A percentile compares a stretch with the other conserved stretches of the same genome.
These are phyloP conservation scores for Bellardia pandia DNA, from an alignment of 2,888 invertebrate genomes.

Conservation along the genomic window DNA sequence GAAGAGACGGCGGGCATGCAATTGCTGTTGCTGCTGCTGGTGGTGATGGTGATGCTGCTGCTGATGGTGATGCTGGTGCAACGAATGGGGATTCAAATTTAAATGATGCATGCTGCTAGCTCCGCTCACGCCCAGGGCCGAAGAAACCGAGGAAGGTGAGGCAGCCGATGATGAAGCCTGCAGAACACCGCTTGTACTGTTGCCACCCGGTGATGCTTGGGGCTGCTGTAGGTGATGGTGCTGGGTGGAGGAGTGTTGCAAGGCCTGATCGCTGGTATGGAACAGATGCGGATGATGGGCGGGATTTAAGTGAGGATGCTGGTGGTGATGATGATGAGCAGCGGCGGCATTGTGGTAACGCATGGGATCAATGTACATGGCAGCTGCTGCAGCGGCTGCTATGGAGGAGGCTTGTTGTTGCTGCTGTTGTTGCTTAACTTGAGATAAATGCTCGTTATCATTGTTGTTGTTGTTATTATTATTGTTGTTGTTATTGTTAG, in stretches of 20 bases:
- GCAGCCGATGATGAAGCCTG: constrained; percentile 81
- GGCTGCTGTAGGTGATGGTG: constrained; percentile 75
- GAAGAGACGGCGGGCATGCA: constrained; percentile 84
- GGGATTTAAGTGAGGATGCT: constrained; percentile 84
- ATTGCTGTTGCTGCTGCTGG: constrained; percentile 84
- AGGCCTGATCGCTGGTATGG: constrained; percentile 82
- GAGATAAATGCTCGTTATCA: constrained; percentile 80
- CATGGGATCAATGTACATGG: constrained; percentile 84
- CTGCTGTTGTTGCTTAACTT: constrained; percentile 77
- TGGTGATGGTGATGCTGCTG: constrained; percentile 84
- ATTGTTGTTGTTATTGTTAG: constrained; percentile 78
- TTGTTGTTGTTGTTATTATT: constrained; percentile 78
- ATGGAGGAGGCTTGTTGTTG: constrained; percentile 82
- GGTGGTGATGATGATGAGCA: constrained; percentile 82
- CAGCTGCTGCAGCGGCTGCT: constrained; percentile 84
- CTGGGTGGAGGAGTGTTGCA: constrained; percentile 79
- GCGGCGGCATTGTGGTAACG: constrained; percentile 80
- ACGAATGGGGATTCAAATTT: constrained; percentile 83
- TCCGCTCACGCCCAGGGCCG: constrained; percentile 78
- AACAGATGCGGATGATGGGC: constrained; percentile 83
- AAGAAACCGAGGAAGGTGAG: constrained; percentile 80
- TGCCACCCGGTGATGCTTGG: constrained; percentile 80
- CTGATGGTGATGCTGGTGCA: constrained; percentile 83
- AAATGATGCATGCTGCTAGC: constrained; percentile 80
- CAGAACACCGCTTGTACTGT: constrained; percentile 79